A percentile compares a stretch with the other conserved stretches of the same genome.
Conservation (phyloP, 2,888 invertebrate genomes). For the Eudemis profundana region DNA sequence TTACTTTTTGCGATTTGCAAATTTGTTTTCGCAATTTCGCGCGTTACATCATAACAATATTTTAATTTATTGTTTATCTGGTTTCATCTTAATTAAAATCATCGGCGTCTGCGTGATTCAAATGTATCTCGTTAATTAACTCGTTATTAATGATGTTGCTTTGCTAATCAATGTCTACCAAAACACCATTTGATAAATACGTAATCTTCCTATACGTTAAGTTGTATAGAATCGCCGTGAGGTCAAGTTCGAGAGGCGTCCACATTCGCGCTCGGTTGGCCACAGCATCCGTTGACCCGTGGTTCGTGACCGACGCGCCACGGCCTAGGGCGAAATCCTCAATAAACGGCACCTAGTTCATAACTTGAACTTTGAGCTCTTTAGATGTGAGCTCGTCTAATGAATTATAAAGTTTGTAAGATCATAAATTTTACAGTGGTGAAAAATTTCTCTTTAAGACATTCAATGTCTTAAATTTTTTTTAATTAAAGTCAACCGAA, state of each 20-base stretch:
- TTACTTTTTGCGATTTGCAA: slow-evolving; percentile 5
- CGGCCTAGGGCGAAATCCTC: slow-evolving; percentile 19
- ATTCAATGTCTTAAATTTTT: too few species aligned
- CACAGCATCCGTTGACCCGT: slow-evolving; percentile 37
- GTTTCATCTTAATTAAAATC: slow-evolving; percentile 27
- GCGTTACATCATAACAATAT: neutral
- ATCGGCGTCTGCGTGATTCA: slow-evolving; percentile 5
- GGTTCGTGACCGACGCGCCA: slow-evolving; percentile 32
- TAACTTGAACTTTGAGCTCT: slow-evolving; percentile 7
- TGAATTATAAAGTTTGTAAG: too few species aligned
- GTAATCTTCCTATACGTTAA: slow-evolving; percentile 16
- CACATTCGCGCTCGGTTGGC: slow-evolving; percentile 39
- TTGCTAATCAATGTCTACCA: slow-evolving; percentile 22
- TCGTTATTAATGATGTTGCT: slow-evolving; percentile 13
- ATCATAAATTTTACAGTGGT: too few species aligned
- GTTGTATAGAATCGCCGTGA: slow-evolving; percentile 6
- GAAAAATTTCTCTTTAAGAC: too few species aligned
- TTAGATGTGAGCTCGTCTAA: neutral
- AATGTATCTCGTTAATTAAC: slow-evolving; percentile 25
- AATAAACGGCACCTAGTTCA: slow-evolving; percentile 33
- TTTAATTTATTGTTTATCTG: slow-evolving; percentile 11
- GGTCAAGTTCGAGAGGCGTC: slow-evolving; percentile 41
- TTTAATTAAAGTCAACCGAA: too few species aligned
- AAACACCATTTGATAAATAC: slow-evolving; percentile 16
- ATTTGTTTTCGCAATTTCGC: slow-evolving; percentile 17